Evolutionary conservation across 2,113 vertebrate species (phyloP), one percentile per base, ranked within the genome.

Genomic region (Edolisoma coerulescens): DNA sequence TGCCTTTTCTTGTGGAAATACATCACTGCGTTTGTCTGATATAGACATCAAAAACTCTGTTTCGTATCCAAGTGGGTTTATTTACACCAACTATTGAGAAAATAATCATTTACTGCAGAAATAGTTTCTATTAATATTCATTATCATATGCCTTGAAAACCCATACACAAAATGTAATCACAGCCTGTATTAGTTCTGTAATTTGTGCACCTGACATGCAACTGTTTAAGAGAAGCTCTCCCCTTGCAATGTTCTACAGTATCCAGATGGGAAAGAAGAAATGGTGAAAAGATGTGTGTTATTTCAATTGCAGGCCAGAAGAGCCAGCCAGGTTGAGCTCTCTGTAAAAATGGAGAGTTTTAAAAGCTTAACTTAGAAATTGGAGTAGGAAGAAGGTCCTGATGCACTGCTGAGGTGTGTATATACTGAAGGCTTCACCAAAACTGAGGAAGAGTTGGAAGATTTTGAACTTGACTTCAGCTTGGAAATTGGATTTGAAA

Each of bases 41-140:
- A 86, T 5, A 94, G 86, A 93, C 95, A 88, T 96, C 82, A 86
- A 75, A 89, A 96, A 90, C 68, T 74, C 82, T 89, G 79, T 80
- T 96, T 86, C 33, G 8, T 77, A 77, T 86, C 93, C 76, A 90
- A 86, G 63, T 80, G 71, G 26, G 42, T 90, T 92, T 90, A 94
- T 93, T 97, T 93, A 84, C 49, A 92, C 39, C 71, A 83, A 9
- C 64, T 85, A 91, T 84, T 77, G 79, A 93, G 75, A 96, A 95
- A 96, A 96, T 83, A 96, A 80, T 80, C 0, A 91, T 91, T 95
- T 93, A 79, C 41, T 0, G 0, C 54, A 86, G 47, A 95, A 95
- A 80, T 70, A 69, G 35, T 88, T 93, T 91, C 50, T 89, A 86
- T 90, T 95, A 95, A 91, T 94, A 96, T 93, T 93, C 54, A 88